Evolutionary conservation across 2,888 invertebrate species (phyloP).

Genomic region (Ferdinandea cuprea): DNA sequence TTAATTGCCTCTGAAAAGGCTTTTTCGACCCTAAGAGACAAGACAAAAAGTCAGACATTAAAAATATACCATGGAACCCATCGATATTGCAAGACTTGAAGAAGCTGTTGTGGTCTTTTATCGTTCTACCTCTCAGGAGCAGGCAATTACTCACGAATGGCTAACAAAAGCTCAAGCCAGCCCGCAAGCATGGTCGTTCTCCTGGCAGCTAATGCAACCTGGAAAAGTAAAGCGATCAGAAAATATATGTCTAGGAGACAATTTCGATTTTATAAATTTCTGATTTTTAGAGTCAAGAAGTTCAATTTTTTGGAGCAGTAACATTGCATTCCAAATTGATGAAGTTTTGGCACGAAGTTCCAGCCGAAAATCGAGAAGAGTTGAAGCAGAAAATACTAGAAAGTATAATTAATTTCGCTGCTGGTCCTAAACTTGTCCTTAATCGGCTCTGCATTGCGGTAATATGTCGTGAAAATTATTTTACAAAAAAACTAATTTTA

Average conservation of each 20-base stretch:
- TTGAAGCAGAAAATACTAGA: constrained; percentile 91
- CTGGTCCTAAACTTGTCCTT: constrained; percentile 92
- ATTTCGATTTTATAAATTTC: background rate
- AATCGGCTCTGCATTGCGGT: constrained; percentile 95
- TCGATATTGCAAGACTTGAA: constrained; percentile 81
- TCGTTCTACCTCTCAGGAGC: constrained; percentile 85
- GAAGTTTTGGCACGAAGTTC: constrained; percentile 94
- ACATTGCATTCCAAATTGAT: constrained; percentile 94
- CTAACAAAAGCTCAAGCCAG: constrained; percentile 93
- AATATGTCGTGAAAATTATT: constrained; percentile 73
- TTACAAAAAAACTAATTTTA: background rate
- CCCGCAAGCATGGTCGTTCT: constrained; percentile 95
- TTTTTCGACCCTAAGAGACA: constrained; percentile 29
- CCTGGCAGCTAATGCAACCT: constrained; percentile 93
- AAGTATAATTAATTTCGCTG: constrained; percentile 89
- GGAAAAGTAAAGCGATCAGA: constrained; percentile 86
- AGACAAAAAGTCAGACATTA: constrained; percentile 29
- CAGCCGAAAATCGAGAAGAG: constrained; percentile 89
- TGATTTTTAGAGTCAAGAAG: constrained; percentile 88
- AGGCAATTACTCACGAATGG: constrained; percentile 93
- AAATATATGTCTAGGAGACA: background rate
- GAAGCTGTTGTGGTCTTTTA: constrained; percentile 82
- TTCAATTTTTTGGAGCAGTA: constrained; percentile 96
- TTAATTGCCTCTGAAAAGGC: constrained; percentile 39
- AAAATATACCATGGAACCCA: constrained; percentile 78